A percentile compares a stretch with the other conserved stretches of the same genome.
phyloP scores from a whole-genome alignment of 2,113 vertebrate species.

The Todiramphus chloris region DNA sequence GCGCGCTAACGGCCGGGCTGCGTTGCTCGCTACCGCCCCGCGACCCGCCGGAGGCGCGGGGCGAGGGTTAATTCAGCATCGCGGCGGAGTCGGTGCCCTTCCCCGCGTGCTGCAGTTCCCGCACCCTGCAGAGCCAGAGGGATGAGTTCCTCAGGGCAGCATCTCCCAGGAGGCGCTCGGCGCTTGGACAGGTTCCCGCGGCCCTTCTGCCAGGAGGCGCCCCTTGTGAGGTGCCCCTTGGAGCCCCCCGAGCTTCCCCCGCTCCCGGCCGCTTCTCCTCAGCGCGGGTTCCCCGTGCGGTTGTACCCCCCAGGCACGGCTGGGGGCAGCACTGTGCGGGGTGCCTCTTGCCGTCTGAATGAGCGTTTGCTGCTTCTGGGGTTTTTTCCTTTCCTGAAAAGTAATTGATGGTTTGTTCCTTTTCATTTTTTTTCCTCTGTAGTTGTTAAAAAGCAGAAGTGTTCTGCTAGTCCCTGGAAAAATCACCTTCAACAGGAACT shows the following conservation, averaged over 20 bases:
- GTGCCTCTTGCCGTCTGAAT: fast-evolving
- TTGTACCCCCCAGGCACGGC: fast-evolving
- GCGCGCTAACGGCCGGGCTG: fast-evolving
- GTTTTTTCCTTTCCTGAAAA: background rate
- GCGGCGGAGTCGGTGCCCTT: fast-evolving
- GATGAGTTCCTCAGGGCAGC: fast-evolving
- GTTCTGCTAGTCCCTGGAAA: constrained; percentile 44
- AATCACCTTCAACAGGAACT: constrained; percentile 27
- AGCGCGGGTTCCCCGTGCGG: fast-evolving
- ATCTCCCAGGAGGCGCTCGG: background rate
- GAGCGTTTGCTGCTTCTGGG: background rate
- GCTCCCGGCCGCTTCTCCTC: fast-evolving
- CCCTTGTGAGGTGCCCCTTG: fast-evolving
- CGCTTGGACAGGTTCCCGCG: fast-evolving
- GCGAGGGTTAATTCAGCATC: fast-evolving
- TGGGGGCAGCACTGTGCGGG: background rate
- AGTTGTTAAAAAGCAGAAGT: constrained; percentile 29
- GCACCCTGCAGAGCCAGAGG: background rate
- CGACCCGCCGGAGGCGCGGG: fast-evolving
- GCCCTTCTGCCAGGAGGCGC: fast-evolving
- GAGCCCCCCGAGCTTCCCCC: fast-evolving
- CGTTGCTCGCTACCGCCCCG: too few species aligned
- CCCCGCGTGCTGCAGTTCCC: fast-evolving
- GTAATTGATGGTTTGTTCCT: background rate
- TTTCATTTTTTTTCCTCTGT: fast-evolving